Evolutionary conservation across 2,113 vertebrate species (phyloP), one percentile per base, ranked within the genome.

Genomic region (Anarhynchus alexandrinus): DNA sequence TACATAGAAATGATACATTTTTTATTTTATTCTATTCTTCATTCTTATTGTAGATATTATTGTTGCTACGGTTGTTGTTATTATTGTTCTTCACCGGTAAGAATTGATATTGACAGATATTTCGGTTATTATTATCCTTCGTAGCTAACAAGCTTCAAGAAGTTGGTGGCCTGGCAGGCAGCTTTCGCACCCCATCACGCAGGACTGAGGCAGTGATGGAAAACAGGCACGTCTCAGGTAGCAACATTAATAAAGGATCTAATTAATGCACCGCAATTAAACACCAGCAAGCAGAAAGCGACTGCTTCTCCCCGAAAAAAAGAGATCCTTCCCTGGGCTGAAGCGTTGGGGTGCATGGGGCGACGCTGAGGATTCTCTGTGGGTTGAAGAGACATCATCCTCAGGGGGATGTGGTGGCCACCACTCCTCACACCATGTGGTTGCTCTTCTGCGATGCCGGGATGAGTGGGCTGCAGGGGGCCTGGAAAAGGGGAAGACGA

Each of bases 131-230:
- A 8, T 57, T 67, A 22, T 18, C 43, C 27, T 26, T 29, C 8
- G 3, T 47, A 30, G 6, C 6, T 42, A 40, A 34, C 21, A 30
- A 55, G 10, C 26, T 40, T 58, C 0, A 2, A 29, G 72, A 8
- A 11, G 62, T 23, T 18, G 47, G 64, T 16, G 30, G 45, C 18
- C 17, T 19, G 45, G 45, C 45, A 45, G 45, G 43, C 45, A 30
- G 62, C 59, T 11, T 21, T 77, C 32, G 5, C n/a, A 40, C 16
- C 52, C 25, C 21, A 9, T 21, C 34, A 13, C 11, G 7, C 47
- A 45, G 32, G 16, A 55, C 10, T 27, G 78, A 61, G 52, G 42
- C 52, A 67, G 36, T 0, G 0, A 77, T 32, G 19, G 22, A 45
- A 64, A 82, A 58, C 0, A 1, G 34, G 38, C 26, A 4, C 9